Evolutionary conservation across 2,797 vertebrate genomes (phyloP).

Genomic region (Melanotaenia pygmaea): DNA sequence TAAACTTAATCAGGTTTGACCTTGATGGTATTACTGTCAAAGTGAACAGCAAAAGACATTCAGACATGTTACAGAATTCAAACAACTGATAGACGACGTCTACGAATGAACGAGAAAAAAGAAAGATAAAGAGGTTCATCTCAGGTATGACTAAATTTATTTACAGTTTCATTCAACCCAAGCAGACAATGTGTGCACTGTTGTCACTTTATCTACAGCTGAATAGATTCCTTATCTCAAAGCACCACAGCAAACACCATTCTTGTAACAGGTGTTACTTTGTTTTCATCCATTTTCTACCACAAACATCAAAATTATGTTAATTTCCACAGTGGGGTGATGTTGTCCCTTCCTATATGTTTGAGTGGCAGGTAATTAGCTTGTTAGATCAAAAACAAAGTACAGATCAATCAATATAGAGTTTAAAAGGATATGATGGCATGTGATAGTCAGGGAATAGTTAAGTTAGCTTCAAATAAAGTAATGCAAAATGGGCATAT

Average conservation of each 20-base stretch:
- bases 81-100: conserved; percentile 39
- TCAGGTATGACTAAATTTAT: conserved; percentile 33
- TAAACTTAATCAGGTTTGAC: conserved; percentile 39
- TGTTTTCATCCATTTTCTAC: conserved; percentile 45
- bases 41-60: conserved; percentile 24
- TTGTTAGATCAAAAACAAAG: conserved; percentile 13
- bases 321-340: conserved; percentile 22
- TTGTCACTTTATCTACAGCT: conserved; percentile 36
- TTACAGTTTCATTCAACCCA: conserved; percentile 40
- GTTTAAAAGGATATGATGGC: background rate
- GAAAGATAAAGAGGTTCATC: conserved; percentile 24
- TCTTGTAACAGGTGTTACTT: conserved; percentile 43
- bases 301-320: conserved; percentile 45
- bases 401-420: background rate
- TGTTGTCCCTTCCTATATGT: conserved; percentile 12
- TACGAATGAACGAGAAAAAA: conserved; percentile 30
- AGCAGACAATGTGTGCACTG: conserved; percentile 28
- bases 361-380: conserved; percentile 51
- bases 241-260: conserved; percentile 35
- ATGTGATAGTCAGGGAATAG: background rate
- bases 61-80: conserved; percentile 38
- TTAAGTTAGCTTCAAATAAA: background rate
- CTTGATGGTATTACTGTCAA: conserved; percentile 28
- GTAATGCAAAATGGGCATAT: background rate
- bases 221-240: conserved; percentile 42